A percentile compares a stretch with the other conserved stretches of the same genome.
Conservation (phyloP, 2,113 vertebrate species). For the Heterochromis multidens region DNA sequence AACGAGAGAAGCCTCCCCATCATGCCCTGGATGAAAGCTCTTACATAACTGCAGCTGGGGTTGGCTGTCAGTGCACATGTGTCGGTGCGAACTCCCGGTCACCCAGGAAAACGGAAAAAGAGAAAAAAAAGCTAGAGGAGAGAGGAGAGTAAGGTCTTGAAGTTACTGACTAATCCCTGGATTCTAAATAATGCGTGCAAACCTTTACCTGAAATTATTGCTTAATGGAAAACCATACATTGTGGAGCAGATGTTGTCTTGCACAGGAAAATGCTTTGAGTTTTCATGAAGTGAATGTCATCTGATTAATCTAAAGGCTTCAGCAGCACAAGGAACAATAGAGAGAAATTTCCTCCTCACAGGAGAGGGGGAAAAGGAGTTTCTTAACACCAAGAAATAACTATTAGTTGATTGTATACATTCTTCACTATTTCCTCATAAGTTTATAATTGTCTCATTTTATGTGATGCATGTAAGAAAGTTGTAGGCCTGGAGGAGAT, state of each 20-base stretch:
- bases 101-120: neutral
- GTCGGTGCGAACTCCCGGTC: neutral
- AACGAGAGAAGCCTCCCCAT: constrained; percentile 1
- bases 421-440: neutral
- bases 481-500: neutral
- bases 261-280: neutral
- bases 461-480: neutral
- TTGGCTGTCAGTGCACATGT: constrained; percentile 10
- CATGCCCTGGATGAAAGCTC: constrained; percentile 10
- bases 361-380: neutral
- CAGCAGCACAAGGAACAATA: neutral
- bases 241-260: neutral
- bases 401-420: neutral
- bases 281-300: neutral
- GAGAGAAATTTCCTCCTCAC: neutral
- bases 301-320: neutral
- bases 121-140: neutral
- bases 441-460: neutral
- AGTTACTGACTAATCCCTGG: neutral
- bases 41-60: constrained; percentile 56
- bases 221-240: neutral
- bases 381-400: accelerated
- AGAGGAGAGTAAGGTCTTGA: neutral
- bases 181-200: constrained; percentile 13
- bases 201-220: neutral